A percentile compares a stretch with the other conserved stretches of the same genome.
phyloP scores from a whole-genome alignment of 2,888 invertebrate species.

The Calameuta pallipes region DNA sequence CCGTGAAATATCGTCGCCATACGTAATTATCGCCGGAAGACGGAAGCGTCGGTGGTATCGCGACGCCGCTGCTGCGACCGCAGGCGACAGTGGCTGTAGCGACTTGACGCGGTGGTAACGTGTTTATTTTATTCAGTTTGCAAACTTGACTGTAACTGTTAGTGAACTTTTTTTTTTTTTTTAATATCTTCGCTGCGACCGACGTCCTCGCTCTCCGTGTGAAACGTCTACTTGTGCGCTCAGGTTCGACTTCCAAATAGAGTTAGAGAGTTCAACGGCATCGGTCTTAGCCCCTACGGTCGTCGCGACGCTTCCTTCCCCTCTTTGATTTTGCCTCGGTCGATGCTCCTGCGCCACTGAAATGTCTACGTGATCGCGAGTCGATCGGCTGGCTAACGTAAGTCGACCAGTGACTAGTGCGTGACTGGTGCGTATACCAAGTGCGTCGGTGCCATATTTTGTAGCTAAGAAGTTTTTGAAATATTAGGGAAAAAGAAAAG shows the following conservation, averaged over 20 bases:
- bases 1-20: not conserved
- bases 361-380: not conserved
- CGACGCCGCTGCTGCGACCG: not conserved
- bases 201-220: not conserved
- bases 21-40: not conserved
- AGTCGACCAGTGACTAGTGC: not conserved
- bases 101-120: not conserved
- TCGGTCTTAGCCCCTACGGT: not conserved
- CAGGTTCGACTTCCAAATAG: not conserved
- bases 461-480: constrained; percentile 9
- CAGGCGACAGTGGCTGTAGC: not conserved
- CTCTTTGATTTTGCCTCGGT: not conserved
- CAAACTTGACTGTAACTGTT: not conserved
- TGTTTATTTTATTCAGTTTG: not conserved
- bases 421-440: constrained; percentile 3
- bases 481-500: not conserved
- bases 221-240: not conserved
- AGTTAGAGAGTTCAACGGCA: not conserved
- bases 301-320: not conserved
- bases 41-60: constrained; percentile 3
- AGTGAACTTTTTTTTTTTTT: not conserved
- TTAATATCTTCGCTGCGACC: not conserved
- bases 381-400: not conserved
- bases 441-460: constrained; percentile 8
- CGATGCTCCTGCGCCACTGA: not conserved